phyloP scores from a whole-genome alignment of 2,888 invertebrate species.

The Monopis laevigella region DNA sequence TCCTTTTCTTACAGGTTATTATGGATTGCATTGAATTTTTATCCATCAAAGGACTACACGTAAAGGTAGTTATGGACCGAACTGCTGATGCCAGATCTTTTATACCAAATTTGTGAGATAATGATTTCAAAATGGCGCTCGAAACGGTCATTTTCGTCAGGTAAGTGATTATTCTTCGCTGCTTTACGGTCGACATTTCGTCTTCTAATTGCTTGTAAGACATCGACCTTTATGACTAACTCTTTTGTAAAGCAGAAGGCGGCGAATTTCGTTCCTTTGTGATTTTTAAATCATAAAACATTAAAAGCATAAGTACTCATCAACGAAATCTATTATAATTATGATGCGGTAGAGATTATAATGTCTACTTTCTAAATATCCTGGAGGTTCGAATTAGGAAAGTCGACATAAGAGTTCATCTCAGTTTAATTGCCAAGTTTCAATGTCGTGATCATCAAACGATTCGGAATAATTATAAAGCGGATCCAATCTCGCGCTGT shows the following conservation, averaged over 20 bases:
- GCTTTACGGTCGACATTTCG: slow-evolving; percentile 20
- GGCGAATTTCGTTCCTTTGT: too few species aligned
- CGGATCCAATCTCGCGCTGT: slow-evolving; percentile 11
- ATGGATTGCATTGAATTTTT: slow-evolving; percentile 33
- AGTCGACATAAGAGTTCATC: slow-evolving; percentile 9
- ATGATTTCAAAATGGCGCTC: slow-evolving; percentile 33
- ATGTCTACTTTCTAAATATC: slow-evolving; percentile 2
- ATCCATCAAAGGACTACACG: slow-evolving; percentile 24
- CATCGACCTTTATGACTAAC: slow-evolving; percentile 33
- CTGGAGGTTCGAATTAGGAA: slow-evolving; percentile 2
- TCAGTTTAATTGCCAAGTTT: slow-evolving; percentile 23
- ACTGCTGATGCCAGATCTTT: slow-evolving; percentile 10
- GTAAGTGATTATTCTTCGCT: slow-evolving; percentile 12
- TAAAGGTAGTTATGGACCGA: slow-evolving; percentile 21
- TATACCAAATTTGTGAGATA: slow-evolving; percentile 25
- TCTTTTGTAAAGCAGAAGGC: too few species aligned
- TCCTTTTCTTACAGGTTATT: slow-evolving; percentile 27
- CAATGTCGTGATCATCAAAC: slow-evolving; percentile 16
- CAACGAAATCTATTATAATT: too few species aligned
- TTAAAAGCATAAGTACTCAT: too few species aligned
- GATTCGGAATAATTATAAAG: slow-evolving; percentile 27
- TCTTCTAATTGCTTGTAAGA: slow-evolving; percentile 37
- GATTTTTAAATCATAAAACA: too few species aligned
- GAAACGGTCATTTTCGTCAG: slow-evolving; percentile 27
- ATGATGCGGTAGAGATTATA: too few species aligned